Conservation (phyloP, 2,113 vertebrate species). For the Corythornis cristatus region DNA sequence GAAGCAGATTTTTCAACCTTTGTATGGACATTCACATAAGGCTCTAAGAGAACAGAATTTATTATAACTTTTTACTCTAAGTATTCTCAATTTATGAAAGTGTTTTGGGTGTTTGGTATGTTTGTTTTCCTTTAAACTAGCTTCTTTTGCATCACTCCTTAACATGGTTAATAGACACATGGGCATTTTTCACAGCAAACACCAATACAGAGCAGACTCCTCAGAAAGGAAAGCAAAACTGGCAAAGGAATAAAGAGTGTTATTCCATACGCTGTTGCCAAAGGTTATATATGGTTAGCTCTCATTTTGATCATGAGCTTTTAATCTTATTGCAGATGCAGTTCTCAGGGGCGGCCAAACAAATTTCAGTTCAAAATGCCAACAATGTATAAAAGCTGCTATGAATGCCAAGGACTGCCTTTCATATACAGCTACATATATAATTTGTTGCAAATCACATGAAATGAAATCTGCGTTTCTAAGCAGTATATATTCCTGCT, state of each 20-base stretch:
- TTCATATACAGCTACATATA: neutral
- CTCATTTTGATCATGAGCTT: slow-evolving; percentile 21
- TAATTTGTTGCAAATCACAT: slow-evolving; percentile 29
- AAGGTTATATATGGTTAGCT: slow-evolving; percentile 14
- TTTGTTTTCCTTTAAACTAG: neutral
- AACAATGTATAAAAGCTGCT: neutral
- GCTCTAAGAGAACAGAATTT: neutral
- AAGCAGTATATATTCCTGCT: slow-evolving; percentile 11
- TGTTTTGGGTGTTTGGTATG: too few relatives aligned
- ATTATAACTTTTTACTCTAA: neutral
- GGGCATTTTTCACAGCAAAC: slow-evolving; percentile 4
- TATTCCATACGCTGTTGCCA: neutral
- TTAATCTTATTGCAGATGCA: slow-evolving; percentile 19
- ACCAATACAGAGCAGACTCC: neutral
- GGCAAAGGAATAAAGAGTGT: slow-evolving; percentile 38
- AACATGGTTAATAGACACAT: neutral
- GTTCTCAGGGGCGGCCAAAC: slow-evolving; percentile 24
- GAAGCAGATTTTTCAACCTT: neutral
- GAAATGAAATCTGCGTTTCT: slow-evolving; percentile 37
- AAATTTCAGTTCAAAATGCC: slow-evolving; percentile 27
- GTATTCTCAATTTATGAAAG: neutral
- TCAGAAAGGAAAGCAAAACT: slow-evolving; percentile 25
- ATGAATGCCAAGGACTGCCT: neutral
- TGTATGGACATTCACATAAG: neutral
- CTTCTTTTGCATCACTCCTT: neutral